Conservation (phyloP, 2,113 vertebrate species). For the Sebastes schlegelii region DNA sequence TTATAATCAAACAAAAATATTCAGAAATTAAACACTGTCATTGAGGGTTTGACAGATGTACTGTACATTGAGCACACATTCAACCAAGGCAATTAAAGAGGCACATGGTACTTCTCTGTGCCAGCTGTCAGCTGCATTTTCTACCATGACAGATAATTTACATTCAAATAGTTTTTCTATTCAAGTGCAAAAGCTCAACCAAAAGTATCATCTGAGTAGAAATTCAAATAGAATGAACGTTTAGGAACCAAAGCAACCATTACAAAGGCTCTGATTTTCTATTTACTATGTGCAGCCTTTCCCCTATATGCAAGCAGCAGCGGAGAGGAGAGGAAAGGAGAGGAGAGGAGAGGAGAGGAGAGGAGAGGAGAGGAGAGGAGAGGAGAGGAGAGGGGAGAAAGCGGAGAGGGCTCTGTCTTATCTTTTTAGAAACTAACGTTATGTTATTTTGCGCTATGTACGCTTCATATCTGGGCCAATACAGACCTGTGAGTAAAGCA, state of each 20-base stretch:
- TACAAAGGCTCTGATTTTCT: background rate
- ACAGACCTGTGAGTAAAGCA: too few species aligned
- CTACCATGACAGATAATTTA: conserved; percentile 44
- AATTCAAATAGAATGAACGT: conserved; percentile 13
- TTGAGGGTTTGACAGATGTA: conserved; percentile 3
- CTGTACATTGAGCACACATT: conserved; percentile 8
- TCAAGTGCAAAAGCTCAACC: background rate
- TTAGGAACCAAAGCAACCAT: conserved; percentile 15
- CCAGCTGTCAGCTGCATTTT: conserved; percentile 46
- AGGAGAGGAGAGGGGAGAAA: too few species aligned
- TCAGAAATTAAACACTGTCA: too few species aligned
- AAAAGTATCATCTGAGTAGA: background rate
- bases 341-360: too few species aligned
- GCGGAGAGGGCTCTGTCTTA: too few species aligned
- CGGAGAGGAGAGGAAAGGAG: too few species aligned
- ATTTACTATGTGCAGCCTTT: background rate
- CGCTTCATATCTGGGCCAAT: too few species aligned
- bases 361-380: too few species aligned
- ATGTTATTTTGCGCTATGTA: too few species aligned
- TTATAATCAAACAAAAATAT: background rate
- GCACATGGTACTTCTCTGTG: conserved; percentile 1
- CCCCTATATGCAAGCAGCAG: too few species aligned
- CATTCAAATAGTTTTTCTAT: conserved; percentile 43
- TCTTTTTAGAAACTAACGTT: too few species aligned
- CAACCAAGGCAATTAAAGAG: conserved; percentile 14